A percentile compares a stretch with the other conserved stretches of the same genome.
Evolutionary conservation across 2,797 vertebrate species (phyloP).

Genomic region (Amblyraja radiata): DNA sequence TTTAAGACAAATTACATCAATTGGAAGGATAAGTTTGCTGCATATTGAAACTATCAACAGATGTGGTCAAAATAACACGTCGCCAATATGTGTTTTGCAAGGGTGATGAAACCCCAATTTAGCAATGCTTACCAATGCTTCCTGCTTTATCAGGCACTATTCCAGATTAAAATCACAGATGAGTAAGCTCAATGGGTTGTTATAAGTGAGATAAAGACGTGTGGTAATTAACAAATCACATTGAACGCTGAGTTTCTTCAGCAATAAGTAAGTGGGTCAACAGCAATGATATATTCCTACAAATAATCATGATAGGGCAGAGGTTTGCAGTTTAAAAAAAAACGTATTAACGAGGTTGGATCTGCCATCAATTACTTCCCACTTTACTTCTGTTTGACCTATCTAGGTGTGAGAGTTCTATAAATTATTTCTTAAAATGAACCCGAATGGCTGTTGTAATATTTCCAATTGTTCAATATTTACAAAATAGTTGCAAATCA

Average conservation of each 20-base stretch:
- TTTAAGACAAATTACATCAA: slow-evolving; percentile 53
- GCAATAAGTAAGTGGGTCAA: slow-evolving; percentile 1
- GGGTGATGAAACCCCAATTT: slow-evolving; percentile 21
- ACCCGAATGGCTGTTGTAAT: not conserved
- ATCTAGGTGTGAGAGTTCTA: not conserved
- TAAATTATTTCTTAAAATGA: slow-evolving; percentile 7
- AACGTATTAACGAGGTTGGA: not conserved
- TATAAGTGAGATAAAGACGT: slow-evolving; percentile 23
- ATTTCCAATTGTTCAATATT: not conserved
- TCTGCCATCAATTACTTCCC: not conserved
- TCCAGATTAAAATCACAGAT: slow-evolving; percentile 1
- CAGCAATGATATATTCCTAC: not conserved
- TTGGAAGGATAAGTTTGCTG: not conserved
- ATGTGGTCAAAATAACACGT: not conserved
- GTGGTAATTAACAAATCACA: slow-evolving; percentile 25
- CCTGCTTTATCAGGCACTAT: not conserved
- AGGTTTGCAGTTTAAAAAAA: not conserved
- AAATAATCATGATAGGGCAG: not conserved
- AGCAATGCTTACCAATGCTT: not conserved
- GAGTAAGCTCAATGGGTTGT: slow-evolving; percentile 20
- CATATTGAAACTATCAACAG: not conserved
- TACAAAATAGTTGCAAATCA: not conserved
- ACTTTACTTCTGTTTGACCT: not conserved
- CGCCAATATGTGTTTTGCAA: not conserved
- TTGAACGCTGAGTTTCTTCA: not conserved